Percentiles rank a stretch among this genome's conserved stretches.
Evolutionary conservation across 2,797 vertebrate species (phyloP).

Genomic region (Nasua narica): DNA sequence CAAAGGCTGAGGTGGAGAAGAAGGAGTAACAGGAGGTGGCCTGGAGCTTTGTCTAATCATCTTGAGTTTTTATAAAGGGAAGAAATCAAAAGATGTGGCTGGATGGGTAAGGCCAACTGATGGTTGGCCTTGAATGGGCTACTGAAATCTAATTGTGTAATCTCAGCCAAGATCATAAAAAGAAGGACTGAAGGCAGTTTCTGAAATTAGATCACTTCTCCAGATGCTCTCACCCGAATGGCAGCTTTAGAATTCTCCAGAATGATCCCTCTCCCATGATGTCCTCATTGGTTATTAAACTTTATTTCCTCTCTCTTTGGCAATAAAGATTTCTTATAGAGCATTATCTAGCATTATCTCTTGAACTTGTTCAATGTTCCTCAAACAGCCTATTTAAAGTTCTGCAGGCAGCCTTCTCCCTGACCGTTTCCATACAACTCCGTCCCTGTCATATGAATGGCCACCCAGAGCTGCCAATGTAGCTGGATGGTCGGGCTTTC

Average conservation of each 20-base stretch:
- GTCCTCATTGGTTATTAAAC: conserved; percentile 33
- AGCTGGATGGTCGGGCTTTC: background rate
- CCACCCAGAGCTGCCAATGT: background rate
- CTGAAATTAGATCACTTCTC: conserved; percentile 43
- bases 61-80: background rate
- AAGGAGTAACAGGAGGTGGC: background rate
- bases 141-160: conserved; percentile 38
- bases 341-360: conserved; percentile 38
- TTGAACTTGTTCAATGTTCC: conserved; percentile 7
- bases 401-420: background rate
- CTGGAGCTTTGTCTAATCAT: background rate
- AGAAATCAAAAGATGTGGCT: background rate
- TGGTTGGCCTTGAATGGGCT: background rate
- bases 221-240: conserved; percentile 12
- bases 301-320: conserved; percentile 51
- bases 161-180: conserved; percentile 26
- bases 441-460: background rate
- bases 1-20: background rate
- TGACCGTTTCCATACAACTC: background rate
- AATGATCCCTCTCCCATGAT: conserved; percentile 12
- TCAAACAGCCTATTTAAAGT: conserved; percentile 21
- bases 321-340: conserved; percentile 40
- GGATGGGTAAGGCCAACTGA: background rate
- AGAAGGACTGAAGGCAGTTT: conserved; percentile 16
- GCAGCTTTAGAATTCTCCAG: conserved; percentile 52